These are phyloP conservation scores for Yasuhikotakia modesta DNA, from an alignment of 2,797 vertebrate genomes.

Conservation along the genomic window DNA sequence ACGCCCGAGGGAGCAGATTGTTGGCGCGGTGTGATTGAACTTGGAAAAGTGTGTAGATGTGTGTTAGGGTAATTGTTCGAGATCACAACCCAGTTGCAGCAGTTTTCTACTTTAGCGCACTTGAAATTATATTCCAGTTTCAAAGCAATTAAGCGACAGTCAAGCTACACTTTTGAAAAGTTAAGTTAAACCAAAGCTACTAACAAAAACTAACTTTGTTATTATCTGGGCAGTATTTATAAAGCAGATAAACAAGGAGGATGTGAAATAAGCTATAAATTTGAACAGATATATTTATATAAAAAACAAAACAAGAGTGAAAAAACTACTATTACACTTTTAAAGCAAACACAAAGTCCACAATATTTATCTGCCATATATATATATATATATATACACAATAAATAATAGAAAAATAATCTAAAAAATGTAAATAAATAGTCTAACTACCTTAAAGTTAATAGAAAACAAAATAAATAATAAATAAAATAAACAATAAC, in stretches of 20 bases:
- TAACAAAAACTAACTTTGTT: neutral
- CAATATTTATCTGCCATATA: neutral
- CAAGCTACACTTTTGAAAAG: neutral
- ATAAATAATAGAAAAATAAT: neutral
- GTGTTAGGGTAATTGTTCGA: neutral
- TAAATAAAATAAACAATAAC: too few species aligned
- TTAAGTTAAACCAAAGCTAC: neutral
- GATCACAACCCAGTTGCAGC: neutral
- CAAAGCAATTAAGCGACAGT: neutral
- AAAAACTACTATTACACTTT: neutral
- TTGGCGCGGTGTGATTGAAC: neutral
- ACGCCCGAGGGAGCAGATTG: neutral
- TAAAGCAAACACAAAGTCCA: neutral
- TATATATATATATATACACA: too few species aligned
- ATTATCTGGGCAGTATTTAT: neutral
- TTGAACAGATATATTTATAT: neutral
- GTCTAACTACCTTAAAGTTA: constrained; percentile 8
- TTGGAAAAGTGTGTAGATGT: neutral
- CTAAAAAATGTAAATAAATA: neutral
- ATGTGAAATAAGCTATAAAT: neutral
- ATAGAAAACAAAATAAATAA: too few species aligned
- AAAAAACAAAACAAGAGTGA: neutral
- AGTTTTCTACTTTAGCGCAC: neutral
- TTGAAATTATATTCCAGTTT: neutral
- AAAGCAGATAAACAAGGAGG: neutral